Evolutionary conservation across 2,113 vertebrate species (phyloP).

Genomic region (Emydocephalus ijimae): DNA sequence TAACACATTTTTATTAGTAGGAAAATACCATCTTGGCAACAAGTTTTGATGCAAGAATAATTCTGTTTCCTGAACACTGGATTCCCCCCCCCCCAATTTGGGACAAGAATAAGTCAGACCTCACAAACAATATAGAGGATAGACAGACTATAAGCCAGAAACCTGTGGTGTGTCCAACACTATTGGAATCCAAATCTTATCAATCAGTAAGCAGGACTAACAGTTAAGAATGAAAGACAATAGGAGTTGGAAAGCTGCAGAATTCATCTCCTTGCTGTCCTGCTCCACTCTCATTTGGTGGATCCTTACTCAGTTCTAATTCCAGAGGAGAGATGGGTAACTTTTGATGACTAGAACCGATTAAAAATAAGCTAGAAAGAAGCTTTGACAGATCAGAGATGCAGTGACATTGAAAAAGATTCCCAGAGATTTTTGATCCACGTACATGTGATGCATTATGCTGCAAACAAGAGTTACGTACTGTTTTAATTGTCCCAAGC

Average conservation of each 20-base stretch:
- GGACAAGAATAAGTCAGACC: not conserved
- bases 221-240: not conserved
- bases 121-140: not conserved
- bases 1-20: not conserved
- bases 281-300: no score
- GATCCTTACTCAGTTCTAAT: not conserved
- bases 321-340: not conserved
- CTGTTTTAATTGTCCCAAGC: not conserved
- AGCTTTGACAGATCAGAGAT: not conserved
- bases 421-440: not conserved
- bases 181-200: not conserved
- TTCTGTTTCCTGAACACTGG: not conserved
- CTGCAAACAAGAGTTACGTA: not conserved
- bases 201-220: not conserved
- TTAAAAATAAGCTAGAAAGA: not conserved
- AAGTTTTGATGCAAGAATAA: not conserved
- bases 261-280: not conserved
- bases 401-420: not conserved
- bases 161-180: no score
- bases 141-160: not conserved
- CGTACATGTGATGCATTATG: not conserved
- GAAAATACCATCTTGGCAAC: not conserved
- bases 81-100: not conserved
- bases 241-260: not conserved
- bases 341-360: not conserved